Conservation (phyloP, 2,113 vertebrate species). For the Crypturellus undulatus region DNA sequence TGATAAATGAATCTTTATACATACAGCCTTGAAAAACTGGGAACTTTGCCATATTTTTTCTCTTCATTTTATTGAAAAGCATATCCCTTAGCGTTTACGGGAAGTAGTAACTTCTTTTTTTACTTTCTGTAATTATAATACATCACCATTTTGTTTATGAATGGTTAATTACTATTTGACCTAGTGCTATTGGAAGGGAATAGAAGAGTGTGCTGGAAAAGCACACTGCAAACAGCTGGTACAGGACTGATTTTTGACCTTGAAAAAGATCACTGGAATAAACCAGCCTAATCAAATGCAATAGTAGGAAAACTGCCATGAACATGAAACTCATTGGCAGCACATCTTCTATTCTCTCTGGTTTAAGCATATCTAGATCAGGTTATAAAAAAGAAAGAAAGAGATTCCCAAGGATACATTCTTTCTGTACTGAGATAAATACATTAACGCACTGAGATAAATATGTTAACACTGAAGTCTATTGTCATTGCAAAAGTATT, state of each 20-base stretch:
- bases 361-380: background rate
- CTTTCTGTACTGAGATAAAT: slow-evolving; percentile 6
- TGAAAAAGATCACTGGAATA: slow-evolving; percentile 26
- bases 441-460: background rate
- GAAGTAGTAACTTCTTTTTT: slow-evolving; percentile 20
- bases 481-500: background rate
- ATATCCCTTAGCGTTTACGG: slow-evolving; percentile 21
- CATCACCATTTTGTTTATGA: slow-evolving; percentile 17
- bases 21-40: slow-evolving; percentile 15
- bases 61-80: slow-evolving; percentile 26
- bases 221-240: slow-evolving; percentile 17
- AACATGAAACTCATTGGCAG: background rate
- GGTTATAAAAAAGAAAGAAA: background rate
- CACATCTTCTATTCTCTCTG: background rate
- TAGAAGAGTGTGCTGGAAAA: background rate
- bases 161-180: background rate
- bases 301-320: background rate
- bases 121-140: slow-evolving; percentile 5
- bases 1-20: slow-evolving; percentile 38
- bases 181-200: background rate
- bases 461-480: background rate
- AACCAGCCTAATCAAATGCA: slow-evolving; percentile 38
- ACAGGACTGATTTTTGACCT: slow-evolving; percentile 10
- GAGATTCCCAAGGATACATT: background rate
- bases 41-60: background rate